These are phyloP conservation scores for Plectropomus leopardus DNA, from an alignment of 2,113 vertebrate genomes.

Conservation along the genomic window DNA sequence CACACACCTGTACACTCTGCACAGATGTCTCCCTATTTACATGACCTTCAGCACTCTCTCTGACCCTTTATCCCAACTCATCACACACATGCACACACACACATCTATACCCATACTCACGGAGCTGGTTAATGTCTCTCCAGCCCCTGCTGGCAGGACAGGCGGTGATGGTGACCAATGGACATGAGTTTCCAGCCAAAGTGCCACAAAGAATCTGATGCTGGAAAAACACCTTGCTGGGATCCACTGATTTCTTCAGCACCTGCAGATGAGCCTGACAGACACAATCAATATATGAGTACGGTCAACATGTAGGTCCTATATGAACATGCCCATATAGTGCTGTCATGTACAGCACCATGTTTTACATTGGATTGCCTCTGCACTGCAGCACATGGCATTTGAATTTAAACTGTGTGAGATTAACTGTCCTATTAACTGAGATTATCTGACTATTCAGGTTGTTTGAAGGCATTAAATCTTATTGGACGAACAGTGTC, in stretches of 20 bases:
- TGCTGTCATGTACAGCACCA: not conserved
- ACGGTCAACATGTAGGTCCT: not conserved
- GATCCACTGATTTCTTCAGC: slow-evolving; percentile 85
- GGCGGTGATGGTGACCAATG: slow-evolving; percentile 93
- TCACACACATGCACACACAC: slow-evolving; percentile 77
- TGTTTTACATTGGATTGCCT: not conserved
- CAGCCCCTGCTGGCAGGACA: slow-evolving; percentile 84
- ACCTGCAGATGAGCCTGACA: slow-evolving; percentile 90
- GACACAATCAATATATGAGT: slow-evolving; percentile 2
- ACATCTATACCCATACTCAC: slow-evolving; percentile 84
- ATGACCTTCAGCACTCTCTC: not conserved
- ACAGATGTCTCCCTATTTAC: not conserved
- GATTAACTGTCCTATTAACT: no score
- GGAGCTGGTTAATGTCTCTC: slow-evolving; percentile 87
- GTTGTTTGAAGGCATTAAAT: not conserved
- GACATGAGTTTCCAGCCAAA: slow-evolving; percentile 90
- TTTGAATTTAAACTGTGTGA: not conserved
- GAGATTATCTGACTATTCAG: not conserved
- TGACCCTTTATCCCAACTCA: not conserved
- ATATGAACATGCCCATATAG: not conserved
- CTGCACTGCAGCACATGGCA: not conserved
- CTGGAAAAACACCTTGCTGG: slow-evolving; percentile 87
- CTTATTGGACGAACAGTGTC: not conserved
- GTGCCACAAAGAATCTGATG: slow-evolving; percentile 89
- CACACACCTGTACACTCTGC: not conserved